These are phyloP conservation scores for Phalera bucephala DNA, from an alignment of 2,888 invertebrate genomes.

Conservation along the genomic window DNA sequence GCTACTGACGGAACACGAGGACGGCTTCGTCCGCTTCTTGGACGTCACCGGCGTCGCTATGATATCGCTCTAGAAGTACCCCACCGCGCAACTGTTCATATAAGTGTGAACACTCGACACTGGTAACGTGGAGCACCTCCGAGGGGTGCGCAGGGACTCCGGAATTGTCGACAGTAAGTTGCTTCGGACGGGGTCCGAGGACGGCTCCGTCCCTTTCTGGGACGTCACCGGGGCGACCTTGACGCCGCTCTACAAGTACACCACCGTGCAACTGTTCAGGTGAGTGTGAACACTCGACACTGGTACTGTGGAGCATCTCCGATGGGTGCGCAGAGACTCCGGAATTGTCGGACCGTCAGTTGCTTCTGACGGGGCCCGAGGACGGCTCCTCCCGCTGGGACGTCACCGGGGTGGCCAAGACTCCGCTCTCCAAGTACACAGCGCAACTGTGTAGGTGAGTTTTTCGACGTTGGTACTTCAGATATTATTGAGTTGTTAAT, in stretches of 20 bases:
- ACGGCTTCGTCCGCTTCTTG: constrained; percentile 98
- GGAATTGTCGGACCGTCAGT: constrained; percentile 58
- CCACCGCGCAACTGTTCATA: constrained; percentile 89
- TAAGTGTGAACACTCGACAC: too few relatives aligned
- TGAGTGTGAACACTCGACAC: too few relatives aligned
- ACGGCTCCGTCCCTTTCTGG: constrained; percentile 98
- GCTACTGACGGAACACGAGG: constrained; percentile 95
- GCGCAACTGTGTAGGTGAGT: constrained; percentile 87
- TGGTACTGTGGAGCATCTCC: constrained; percentile 96
- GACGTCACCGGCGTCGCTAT: constrained; percentile 93
- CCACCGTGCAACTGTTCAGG: constrained; percentile 89
- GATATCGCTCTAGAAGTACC: constrained; percentile 93
- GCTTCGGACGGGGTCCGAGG: constrained; percentile 95
- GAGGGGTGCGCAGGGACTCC: constrained; percentile 87
- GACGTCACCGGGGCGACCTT: constrained; percentile 93
- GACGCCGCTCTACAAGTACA: constrained; percentile 93
- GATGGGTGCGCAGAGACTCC: constrained; percentile 87
- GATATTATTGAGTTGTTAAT: too few relatives aligned
- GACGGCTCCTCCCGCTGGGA: constrained; percentile 98
- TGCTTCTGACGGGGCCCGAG: constrained; percentile 94
- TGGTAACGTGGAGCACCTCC: constrained; percentile 97
- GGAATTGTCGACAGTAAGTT: constrained; percentile 64
- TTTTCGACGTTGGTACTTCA: too few relatives aligned
- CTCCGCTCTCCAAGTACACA: constrained; percentile 93
- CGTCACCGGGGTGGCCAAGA: constrained; percentile 91